A percentile compares a stretch with the other conserved stretches of the same genome.
phyloP scores from a whole-genome alignment of 2,888 invertebrate genomes.

The Patella depressa region DNA sequence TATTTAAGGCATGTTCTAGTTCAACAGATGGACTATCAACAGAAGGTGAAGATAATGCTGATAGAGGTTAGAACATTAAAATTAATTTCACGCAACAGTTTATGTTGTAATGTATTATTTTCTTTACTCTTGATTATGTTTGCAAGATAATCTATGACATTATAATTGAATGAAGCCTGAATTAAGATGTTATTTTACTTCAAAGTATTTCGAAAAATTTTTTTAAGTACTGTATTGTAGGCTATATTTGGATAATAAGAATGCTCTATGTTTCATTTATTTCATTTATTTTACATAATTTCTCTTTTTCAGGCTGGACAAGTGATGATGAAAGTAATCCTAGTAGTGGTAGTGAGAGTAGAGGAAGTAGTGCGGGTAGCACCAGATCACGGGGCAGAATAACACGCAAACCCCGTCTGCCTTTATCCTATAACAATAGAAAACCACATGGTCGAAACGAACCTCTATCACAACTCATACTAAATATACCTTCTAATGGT shows the following conservation, averaged over 20 bases:
- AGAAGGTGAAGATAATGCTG: neutral
- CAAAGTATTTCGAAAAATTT: too few species aligned
- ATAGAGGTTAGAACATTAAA: neutral
- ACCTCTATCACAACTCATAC: neutral
- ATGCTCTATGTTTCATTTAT: too few species aligned
- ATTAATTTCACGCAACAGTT: too few species aligned
- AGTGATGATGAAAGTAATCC: constrained; percentile 64
- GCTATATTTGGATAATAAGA: too few species aligned
- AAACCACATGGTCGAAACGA: neutral
- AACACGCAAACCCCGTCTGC: neutral
- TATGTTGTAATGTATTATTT: too few species aligned
- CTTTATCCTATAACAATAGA: neutral
- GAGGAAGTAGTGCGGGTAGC: constrained; percentile 65
- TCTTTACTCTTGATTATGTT: too few species aligned
- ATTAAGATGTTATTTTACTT: too few species aligned
- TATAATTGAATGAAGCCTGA: too few species aligned
- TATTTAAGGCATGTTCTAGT: neutral
- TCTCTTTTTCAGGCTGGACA: constrained; percentile 48
- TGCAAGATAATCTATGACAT: too few species aligned
- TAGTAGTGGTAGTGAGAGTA: constrained; percentile 64
- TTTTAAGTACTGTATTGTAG: too few species aligned
- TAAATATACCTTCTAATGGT: neutral
- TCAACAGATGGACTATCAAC: neutral
- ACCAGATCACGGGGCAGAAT: constrained; percentile 39
- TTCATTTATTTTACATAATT: neutral